Base-by-base conservation (phyloP, 2,888 invertebrate species). In the Ctena decussata region DNA sequence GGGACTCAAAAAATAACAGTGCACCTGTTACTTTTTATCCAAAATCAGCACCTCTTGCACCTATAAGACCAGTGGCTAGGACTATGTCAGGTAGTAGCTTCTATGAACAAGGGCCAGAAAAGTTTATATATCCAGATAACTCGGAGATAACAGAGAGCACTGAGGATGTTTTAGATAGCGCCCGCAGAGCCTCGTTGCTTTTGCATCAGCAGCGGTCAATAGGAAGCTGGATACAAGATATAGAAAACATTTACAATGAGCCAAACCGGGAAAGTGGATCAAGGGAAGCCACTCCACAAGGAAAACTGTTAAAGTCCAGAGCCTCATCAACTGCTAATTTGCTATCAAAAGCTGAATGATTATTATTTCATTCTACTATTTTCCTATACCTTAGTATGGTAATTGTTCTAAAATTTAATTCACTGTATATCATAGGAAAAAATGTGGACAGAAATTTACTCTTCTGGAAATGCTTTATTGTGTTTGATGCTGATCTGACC, bases 111-210 rank as follows among this genome's bases (percentile, higher is more conserved):
- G 86, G 84, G 15, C 79, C 84, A 46, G 82, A 86, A 73, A 86
- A 78, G 49, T 86, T 86, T 70, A 86, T 86, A 60, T 86, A 86
- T 74, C 86, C 86, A 35, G 81, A 86, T 44, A 77, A 60, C 18
- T 73, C 49, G 12, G 73, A 73, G 11, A n/a, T 73, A 18, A 46
- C 41, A n/a, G n/a, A 65, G 11, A 65, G 8, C 2, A 30, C 21
- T 1, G 65, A 65, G 21, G 65, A 65, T 6, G 65, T 21, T 12
- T 65, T 65, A 18, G 65, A 65, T 21, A 65, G 35, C 5, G 6
- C 5, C 11, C 32, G 35, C 8, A 35, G 24, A 11, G 32, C 35
- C 30, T 12, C 60, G 18, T 24, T n/a, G n/a, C 35, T 65, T 32
- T 35, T 35, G 2, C 2, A 24, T 5, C 65, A 65, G 24, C 30